Evolutionary conservation across 2,797 vertebrate genomes (phyloP).

Genomic region (Emys orbicularis): DNA sequence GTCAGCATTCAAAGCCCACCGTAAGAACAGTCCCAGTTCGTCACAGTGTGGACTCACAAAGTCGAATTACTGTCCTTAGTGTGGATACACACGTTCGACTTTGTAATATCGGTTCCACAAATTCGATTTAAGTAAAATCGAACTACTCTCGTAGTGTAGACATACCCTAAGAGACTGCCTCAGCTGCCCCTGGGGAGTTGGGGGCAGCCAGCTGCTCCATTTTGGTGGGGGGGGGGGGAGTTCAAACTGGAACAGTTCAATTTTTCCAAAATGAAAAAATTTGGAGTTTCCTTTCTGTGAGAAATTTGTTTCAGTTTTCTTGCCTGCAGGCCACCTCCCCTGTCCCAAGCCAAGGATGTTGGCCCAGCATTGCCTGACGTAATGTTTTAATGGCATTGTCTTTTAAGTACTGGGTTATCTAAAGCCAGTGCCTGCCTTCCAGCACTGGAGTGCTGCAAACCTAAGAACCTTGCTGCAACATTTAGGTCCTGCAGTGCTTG

Average conservation of each 20-base stretch:
- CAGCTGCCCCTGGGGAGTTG: neutral
- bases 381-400: neutral
- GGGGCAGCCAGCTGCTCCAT: neutral
- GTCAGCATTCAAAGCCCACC: too few relatives aligned
- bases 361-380: neutral
- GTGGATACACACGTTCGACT: too few relatives aligned
- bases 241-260: neutral
- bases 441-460: neutral
- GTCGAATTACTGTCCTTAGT: too few relatives aligned
- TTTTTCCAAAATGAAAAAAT: neutral
- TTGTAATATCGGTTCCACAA: too few relatives aligned
- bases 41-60: too few relatives aligned
- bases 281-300: neutral
- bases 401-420: neutral
- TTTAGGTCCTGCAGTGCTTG: neutral
- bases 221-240: accelerated
- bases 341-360: accelerated
- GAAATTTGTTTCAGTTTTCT: neutral
- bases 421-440: neutral
- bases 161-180: too few relatives aligned
- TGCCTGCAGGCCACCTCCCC: neutral
- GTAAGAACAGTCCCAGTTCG: too few relatives aligned
- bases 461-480: neutral
- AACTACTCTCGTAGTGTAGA: too few relatives aligned
- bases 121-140: too few relatives aligned